Evolutionary conservation across 2,888 invertebrate genomes (phyloP), one percentile per base, ranked within the genome.

Genomic region (Eristalinus aeneus): DNA sequence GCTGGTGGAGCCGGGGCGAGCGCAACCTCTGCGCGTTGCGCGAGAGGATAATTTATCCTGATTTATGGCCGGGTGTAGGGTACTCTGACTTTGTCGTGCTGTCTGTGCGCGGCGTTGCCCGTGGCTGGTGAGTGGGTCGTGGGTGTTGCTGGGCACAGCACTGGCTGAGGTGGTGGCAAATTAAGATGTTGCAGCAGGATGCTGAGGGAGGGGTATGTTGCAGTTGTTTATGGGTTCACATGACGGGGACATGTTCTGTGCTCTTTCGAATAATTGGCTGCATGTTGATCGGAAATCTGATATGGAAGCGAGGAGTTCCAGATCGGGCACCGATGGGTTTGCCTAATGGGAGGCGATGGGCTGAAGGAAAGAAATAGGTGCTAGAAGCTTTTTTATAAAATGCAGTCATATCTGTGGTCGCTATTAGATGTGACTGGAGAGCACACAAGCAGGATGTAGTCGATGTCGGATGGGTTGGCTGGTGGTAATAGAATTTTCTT

Each of bases 1-100:
- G 20, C 12, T 53, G 54, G 75, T 9, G 46, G 16, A 16, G n/a
- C 46, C 6, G 46, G 8, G 46, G 39, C 39, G 34, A n/a, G 32
- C 2, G 27, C 72, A 53, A 72, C 75, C 65, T 71, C 39, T 77
- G 68, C 65, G 31, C 65, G 46, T 69, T 77, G 39, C 76, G 67
- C 75, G 32, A 46, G 73, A 81, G 76, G 81, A 86, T 86, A 86
- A 86, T 82, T 82, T 82, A 86, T 82, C 74, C 82, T 86, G 86
- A 86, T 86, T 86, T 86, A 86, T 82, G 82, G 56, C 23, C 65
- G 82, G 65, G 72, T 80, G 68, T 80, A 16, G 67, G 75, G 72
- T 63, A 60, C 32, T 71, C 56, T 20, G 61, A 58, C 67, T 58
- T 73, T 73, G 68, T 61, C 74, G 53, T 74, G 54, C 54, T 8